Evolutionary conservation across 2,113 vertebrate genomes (phyloP).

Genomic region (Scomber japonicus): DNA sequence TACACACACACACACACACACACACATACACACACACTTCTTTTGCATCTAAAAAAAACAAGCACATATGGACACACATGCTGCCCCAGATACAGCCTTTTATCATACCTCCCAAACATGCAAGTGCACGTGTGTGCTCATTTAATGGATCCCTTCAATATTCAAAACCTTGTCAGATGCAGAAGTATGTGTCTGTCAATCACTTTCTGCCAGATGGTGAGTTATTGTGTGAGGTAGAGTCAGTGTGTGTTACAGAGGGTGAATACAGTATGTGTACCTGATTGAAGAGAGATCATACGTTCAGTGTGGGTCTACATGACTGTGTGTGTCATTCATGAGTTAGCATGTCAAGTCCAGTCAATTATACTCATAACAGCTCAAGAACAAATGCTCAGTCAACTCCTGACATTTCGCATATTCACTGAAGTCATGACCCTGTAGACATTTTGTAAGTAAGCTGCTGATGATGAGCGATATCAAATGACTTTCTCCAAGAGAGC

Average conservation of each 20-base stretch:
- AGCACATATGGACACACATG: slow-evolving; percentile 55
- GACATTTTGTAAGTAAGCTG: slow-evolving; percentile 21
- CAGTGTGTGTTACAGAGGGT: slow-evolving; percentile 16
- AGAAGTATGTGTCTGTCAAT: slow-evolving; percentile 46
- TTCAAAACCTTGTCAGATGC: slow-evolving; percentile 54
- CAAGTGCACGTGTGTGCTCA: not conserved
- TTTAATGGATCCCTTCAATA: slow-evolving; percentile 59
- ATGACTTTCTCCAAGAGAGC: not conserved
- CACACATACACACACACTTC: slow-evolving; percentile 6
- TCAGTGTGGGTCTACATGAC: slow-evolving; percentile 18
- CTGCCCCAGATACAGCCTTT: slow-evolving; percentile 60
- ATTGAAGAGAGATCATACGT: not conserved
- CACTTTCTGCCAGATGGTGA: slow-evolving; percentile 57
- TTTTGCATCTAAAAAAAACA: slow-evolving; percentile 44
- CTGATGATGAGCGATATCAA: slow-evolving; percentile 21
- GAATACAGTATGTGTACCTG: slow-evolving; percentile 5
- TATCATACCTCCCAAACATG: slow-evolving; percentile 41
- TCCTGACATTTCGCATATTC: slow-evolving; percentile 60
- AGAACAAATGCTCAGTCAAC: slow-evolving; percentile 26
- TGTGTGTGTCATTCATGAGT: slow-evolving; percentile 31
- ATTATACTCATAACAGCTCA: slow-evolving; percentile 25
- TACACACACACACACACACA: slow-evolving; percentile 7
- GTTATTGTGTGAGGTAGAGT: slow-evolving; percentile 21
- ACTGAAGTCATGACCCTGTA: slow-evolving; percentile 13
- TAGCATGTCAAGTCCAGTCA: slow-evolving; percentile 24